Base-by-base conservation (phyloP, 2,797 vertebrate species). In the Anas georgica region DNA sequence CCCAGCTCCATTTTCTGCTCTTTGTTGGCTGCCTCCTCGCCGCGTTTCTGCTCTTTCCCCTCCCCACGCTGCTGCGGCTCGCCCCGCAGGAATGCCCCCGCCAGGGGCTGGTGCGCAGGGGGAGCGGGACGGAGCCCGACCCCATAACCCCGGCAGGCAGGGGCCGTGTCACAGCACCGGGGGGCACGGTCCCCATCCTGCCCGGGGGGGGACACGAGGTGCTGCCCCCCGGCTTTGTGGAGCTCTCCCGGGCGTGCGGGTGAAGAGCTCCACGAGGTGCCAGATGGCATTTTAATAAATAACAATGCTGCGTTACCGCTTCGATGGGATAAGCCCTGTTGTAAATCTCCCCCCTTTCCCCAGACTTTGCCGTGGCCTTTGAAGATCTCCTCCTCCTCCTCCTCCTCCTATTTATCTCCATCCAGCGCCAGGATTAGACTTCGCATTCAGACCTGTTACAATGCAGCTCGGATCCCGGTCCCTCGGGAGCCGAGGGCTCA, bases 401-500 rank as follows among this genome's bases (percentile, higher is more conserved):
- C 48, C 48, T 52, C 96, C 91, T 92, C 82, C 81, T 95, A 84
- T 98, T 98, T 98, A 98, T 98, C 97, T 95, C 93, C 95, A 88
- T 95, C 91, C 95, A 96, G 97, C 97, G 94, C 97, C 83, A 46
- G 90, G 94, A 95, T 96, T 93, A 89, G 91, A 89, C 81, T 70
- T 80, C 4, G 31, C 50, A 85, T 97, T 97, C 97, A 94, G 68
- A 83, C 83, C 81, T 67, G 78, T 88, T 92, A 94, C 93, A 93
- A 91, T 92, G 73, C 83, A 23, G 87, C 76, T 96, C 74, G 91
- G 67, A 94, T 93, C 92, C 81, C 2, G 2, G 46, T 90, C 93
- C 83, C 82, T 62, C 1, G 63, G 94, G 95, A 92, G 79, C 33
- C 2, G 64, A 78, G 75, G 85, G 85, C 72, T 94, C 91, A 90